phyloP scores from a whole-genome alignment of 2,113 vertebrate species.

The Emydura subglobosa region DNA sequence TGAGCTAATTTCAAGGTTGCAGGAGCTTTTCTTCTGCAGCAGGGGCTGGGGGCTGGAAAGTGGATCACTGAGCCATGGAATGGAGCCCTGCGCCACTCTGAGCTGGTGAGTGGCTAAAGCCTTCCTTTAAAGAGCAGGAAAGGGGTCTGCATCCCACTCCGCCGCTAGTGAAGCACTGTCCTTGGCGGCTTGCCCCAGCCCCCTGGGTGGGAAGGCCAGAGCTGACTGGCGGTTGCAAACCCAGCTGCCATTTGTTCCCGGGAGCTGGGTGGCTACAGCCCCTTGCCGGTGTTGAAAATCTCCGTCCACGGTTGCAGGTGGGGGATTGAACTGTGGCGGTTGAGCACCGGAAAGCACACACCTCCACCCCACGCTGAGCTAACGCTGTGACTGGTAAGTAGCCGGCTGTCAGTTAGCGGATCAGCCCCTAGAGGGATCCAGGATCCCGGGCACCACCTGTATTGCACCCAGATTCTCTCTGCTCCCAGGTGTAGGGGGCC shows the following conservation, averaged over 20 bases:
- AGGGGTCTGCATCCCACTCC: neutral
- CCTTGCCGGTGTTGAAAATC: neutral
- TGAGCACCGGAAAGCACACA: too few species aligned
- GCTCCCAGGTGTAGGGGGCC: neutral
- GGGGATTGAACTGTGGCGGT: neutral
- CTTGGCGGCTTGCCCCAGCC: neutral
- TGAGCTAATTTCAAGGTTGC: neutral
- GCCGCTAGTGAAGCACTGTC: neutral
- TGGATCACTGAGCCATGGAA: neutral
- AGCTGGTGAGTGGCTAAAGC: neutral
- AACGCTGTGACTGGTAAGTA: neutral
- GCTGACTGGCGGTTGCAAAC: too few species aligned
- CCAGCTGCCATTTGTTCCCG: neutral
- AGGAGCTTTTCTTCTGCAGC: rapidly evolving
- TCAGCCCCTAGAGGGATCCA: neutral
- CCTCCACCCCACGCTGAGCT: too few species aligned
- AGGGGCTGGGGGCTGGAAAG: neutral
- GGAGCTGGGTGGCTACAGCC: neutral
- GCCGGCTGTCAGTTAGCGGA: neutral
- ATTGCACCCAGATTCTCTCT: neutral
- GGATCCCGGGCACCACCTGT: neutral
- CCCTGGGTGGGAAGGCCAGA: neutral
- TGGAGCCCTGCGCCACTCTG: neutral
- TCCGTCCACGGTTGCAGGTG: neutral
- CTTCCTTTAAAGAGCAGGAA: too few species aligned